phyloP scores from a whole-genome alignment of 2,888 invertebrate genomes.

The Agrilus biguttatus region DNA sequence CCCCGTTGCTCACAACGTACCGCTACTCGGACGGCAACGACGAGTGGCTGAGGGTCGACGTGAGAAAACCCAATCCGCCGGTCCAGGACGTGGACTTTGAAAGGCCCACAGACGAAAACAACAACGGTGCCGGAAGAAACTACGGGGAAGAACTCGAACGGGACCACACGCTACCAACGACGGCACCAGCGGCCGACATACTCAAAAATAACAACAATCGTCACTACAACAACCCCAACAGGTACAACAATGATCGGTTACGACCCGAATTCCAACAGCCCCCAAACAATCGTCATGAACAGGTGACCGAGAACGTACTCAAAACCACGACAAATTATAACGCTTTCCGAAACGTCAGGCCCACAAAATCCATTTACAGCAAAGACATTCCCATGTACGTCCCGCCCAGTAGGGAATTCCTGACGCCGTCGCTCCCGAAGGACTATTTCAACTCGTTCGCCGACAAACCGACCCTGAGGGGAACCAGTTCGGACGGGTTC shows the following conservation, averaged over 20 bases:
- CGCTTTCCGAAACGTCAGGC: conserved; percentile 44
- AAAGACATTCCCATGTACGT: conserved; percentile 71
- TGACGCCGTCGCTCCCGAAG: conserved; percentile 71
- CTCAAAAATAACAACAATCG: conserved; percentile 64
- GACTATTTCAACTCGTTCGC: conserved; percentile 76
- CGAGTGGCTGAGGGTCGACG: conserved; percentile 30
- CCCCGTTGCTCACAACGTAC: conserved; percentile 43
- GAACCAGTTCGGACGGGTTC: conserved; percentile 47
- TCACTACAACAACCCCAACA: conserved; percentile 58
- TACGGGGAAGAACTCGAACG: conserved; percentile 59
- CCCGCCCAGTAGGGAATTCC: conserved; percentile 58
- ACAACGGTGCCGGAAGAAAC: conserved; percentile 23
- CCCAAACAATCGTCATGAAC: conserved; percentile 15
- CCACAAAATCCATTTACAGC: conserved; percentile 41
- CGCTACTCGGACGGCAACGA: conserved; percentile 30
- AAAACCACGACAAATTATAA: conserved; percentile 36
- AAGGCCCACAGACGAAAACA: conserved; percentile 17
- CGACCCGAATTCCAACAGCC: conserved; percentile 22
- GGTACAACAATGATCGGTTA: conserved; percentile 34
- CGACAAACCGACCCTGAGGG: conserved; percentile 72
- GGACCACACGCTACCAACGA: conserved; percentile 60
- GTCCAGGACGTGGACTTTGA: conserved; percentile 11
- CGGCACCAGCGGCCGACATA: conserved; percentile 65
- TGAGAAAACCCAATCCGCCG: conserved; percentile 18
- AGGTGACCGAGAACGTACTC: conserved; percentile 25